phyloP scores from a whole-genome alignment of 2,888 invertebrate genomes.

The Drosophila ochracea region DNA sequence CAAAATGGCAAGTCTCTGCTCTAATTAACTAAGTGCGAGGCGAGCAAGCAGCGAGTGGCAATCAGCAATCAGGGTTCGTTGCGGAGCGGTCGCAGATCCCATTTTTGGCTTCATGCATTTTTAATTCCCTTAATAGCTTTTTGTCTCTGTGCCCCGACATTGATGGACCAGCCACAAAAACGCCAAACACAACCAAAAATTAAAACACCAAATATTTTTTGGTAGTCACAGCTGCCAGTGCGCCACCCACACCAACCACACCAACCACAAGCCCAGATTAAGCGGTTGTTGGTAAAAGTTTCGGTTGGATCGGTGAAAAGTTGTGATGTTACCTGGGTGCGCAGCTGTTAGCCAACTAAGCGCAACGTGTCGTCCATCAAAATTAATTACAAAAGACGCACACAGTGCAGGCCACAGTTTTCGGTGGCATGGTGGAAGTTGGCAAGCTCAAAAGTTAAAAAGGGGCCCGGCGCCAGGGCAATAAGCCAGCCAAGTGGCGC shows the following conservation, averaged over 20 bases:
- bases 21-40: slow-evolving; percentile 78
- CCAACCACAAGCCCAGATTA: slow-evolving; percentile 47
- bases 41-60: slow-evolving; percentile 26
- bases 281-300: slow-evolving; percentile 59
- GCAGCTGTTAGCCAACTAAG: slow-evolving; percentile 70
- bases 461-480: slow-evolving; percentile 66
- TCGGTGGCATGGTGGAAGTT: slow-evolving; percentile 27
- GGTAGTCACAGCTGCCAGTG: slow-evolving; percentile 48
- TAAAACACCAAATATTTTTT: slow-evolving; percentile 64
- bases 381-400: slow-evolving; percentile 82
- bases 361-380: slow-evolving; percentile 82
- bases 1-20: slow-evolving; percentile 61
- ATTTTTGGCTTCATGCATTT: slow-evolving; percentile 79
- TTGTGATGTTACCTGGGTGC: slow-evolving; percentile 65
- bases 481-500: slow-evolving; percentile 66
- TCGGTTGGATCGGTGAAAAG: slow-evolving; percentile 50
- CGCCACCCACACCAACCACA: slow-evolving; percentile 30
- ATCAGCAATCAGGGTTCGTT: slow-evolving; percentile 26
- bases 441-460: slow-evolving; percentile 82
- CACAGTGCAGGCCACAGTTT: slow-evolving; percentile 69
- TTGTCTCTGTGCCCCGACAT: slow-evolving; percentile 76
- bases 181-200: slow-evolving; percentile 52
- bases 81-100: slow-evolving; percentile 37
- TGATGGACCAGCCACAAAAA: slow-evolving; percentile 71
- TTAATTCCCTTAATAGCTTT: slow-evolving; percentile 82